A percentile compares a stretch with the other conserved stretches of the same genome.
These are phyloP conservation scores for Augochlorella aurata DNA, from an alignment of 2,888 invertebrate species.

Conservation along the genomic window DNA sequence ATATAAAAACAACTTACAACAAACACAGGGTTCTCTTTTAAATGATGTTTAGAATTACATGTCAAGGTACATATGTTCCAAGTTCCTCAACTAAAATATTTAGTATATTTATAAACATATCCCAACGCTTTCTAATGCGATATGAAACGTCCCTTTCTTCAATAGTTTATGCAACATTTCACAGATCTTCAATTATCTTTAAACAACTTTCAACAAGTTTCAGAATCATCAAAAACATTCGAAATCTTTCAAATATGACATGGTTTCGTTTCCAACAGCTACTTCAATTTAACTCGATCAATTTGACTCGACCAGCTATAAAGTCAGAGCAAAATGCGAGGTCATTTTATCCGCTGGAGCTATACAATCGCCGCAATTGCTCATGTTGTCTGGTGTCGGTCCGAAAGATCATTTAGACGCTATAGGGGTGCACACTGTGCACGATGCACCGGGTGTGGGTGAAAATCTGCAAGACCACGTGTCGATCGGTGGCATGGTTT, in stretches of 20 bases:
- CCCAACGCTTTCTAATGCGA: too few species aligned
- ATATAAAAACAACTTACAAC: too few species aligned
- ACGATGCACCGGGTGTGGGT: constrained; percentile 82
- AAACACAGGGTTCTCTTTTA: too few species aligned
- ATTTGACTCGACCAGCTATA: constrained; percentile 81
- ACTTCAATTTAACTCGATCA: background rate
- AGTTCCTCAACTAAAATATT: too few species aligned
- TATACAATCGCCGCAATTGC: constrained; percentile 91
- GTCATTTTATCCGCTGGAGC: constrained; percentile 93
- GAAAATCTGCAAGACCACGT: constrained; percentile 82
- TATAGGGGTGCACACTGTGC: constrained; percentile 85
- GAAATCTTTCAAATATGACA: background rate
- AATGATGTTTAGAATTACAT: too few species aligned
- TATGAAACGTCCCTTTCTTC: background rate
- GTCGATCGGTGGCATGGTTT: constrained; percentile 89
- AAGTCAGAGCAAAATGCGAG: constrained; percentile 86
- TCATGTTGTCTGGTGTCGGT: constrained; percentile 94
- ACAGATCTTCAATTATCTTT: too few species aligned
- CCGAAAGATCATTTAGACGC: constrained; percentile 86
- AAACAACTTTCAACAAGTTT: too few species aligned
- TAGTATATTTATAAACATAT: too few species aligned
- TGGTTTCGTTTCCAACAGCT: background rate
- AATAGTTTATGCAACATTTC: too few species aligned
- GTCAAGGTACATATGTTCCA: too few species aligned
- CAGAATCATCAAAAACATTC: too few species aligned